phyloP scores from a whole-genome alignment of 2,797 vertebrate species.

The Falco concolor region DNA sequence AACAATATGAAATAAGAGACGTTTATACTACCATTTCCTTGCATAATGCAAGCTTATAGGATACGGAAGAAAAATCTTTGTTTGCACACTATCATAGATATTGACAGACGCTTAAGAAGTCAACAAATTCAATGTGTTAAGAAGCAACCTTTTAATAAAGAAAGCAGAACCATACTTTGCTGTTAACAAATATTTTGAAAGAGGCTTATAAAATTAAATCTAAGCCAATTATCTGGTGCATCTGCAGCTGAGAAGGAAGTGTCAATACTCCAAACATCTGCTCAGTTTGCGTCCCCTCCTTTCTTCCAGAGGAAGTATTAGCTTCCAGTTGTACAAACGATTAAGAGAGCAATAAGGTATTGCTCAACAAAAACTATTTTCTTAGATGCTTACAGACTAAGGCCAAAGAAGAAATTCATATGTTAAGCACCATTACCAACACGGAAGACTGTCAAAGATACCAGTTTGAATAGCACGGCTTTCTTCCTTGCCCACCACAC shows the following conservation, averaged over 20 bases:
- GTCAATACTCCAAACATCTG: slow-evolving; percentile 69
- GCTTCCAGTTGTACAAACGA: slow-evolving; percentile 59
- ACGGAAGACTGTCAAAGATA: slow-evolving; percentile 23
- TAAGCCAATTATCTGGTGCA: slow-evolving; percentile 33
- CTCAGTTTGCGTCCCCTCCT: slow-evolving; percentile 61
- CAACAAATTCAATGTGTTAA: slow-evolving; percentile 9
- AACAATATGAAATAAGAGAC: background rate
- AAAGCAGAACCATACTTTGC: slow-evolving; percentile 42
- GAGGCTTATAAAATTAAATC: slow-evolving; percentile 31
- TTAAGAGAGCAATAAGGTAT: slow-evolving; percentile 54
- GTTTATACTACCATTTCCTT: slow-evolving; percentile 27
- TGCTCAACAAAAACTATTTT: slow-evolving; percentile 57
- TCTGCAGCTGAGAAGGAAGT: slow-evolving; percentile 72
- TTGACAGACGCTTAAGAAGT: slow-evolving; percentile 14
- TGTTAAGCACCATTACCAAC: slow-evolving; percentile 47
- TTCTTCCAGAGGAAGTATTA: slow-evolving; percentile 63
- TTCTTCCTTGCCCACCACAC: background rate
- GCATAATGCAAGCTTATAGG: slow-evolving; percentile 11
- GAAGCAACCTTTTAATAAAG: slow-evolving; percentile 54
- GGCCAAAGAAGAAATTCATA: slow-evolving; percentile 51
- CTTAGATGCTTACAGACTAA: slow-evolving; percentile 47
- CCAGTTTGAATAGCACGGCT: background rate
- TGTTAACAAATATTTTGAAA: slow-evolving; percentile 49
- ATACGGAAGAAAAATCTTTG: slow-evolving; percentile 56
- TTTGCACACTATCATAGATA: background rate